Evolutionary conservation across 2,113 vertebrate genomes (phyloP).

Genomic region (Gymnocephalus cernua): DNA sequence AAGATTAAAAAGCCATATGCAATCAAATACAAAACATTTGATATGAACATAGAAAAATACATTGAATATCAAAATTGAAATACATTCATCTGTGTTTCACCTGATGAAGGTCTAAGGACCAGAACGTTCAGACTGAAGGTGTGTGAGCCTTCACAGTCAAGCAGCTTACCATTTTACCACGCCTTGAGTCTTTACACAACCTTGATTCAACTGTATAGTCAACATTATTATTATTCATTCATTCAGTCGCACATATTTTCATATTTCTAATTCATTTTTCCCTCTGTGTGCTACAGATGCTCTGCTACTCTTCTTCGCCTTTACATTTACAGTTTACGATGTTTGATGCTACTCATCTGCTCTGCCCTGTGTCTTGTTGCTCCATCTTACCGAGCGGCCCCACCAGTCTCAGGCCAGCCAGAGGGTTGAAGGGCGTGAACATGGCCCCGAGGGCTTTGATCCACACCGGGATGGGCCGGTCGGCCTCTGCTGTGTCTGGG

Average conservation of each 20-base stretch:
- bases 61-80: too few species aligned
- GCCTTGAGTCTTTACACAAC: neutral
- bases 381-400: constrained; percentile 91
- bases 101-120: too few species aligned
- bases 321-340: neutral
- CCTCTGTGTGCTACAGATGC: neutral
- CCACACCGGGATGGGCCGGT: constrained; percentile 93
- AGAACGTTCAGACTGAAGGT: too few species aligned
- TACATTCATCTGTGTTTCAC: too few species aligned
- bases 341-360: too few species aligned
- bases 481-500: constrained; percentile 86
- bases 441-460: constrained; percentile 94
- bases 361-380: neutral
- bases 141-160: too few species aligned
- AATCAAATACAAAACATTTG: too few species aligned
- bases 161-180: neutral
- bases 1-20: too few species aligned
- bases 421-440: constrained; percentile 93
- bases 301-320: neutral
- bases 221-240: neutral
- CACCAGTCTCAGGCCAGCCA: constrained; percentile 93
- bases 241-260: neutral
- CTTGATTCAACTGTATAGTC: neutral
- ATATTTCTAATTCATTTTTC: neutral
- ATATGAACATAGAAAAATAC: too few species aligned